These are phyloP conservation scores for Neodon shergylaensis DNA, from an alignment of 2,113 vertebrate genomes.

Conservation along the genomic window DNA sequence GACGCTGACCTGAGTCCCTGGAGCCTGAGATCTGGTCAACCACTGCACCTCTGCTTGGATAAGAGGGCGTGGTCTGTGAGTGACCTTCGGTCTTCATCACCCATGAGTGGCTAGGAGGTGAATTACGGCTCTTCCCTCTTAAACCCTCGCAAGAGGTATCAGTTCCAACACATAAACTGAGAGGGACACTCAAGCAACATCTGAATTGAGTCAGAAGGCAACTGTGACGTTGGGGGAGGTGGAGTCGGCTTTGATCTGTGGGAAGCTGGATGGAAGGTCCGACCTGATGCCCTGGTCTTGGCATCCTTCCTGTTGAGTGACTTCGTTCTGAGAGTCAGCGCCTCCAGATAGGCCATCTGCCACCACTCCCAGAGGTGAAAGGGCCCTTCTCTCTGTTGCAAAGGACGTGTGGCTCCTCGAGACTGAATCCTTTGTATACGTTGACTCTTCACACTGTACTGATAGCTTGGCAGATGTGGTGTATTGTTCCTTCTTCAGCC, in stretches of 20 bases:
- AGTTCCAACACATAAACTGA: neutral
- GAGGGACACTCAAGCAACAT: neutral
- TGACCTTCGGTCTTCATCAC: neutral
- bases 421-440: neutral
- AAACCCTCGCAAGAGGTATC: neutral
- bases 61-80: no score
- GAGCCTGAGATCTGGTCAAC: accelerated
- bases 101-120: neutral
- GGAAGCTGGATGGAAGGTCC: neutral
- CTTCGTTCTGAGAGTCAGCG: neutral
- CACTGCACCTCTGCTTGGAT: accelerated
- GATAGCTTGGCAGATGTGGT: neutral
- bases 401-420: neutral
- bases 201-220: neutral
- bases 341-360: neutral
- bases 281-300: neutral
- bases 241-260: neutral
- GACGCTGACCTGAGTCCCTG: neutral
- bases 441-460: neutral
- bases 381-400: neutral
- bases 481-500: no score
- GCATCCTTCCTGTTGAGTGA: neutral
- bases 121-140: neutral
- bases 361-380: neutral
- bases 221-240: neutral